phyloP scores from a whole-genome alignment of 1,140 invertebrate species.

The Teleopsis dalmanni region DNA sequence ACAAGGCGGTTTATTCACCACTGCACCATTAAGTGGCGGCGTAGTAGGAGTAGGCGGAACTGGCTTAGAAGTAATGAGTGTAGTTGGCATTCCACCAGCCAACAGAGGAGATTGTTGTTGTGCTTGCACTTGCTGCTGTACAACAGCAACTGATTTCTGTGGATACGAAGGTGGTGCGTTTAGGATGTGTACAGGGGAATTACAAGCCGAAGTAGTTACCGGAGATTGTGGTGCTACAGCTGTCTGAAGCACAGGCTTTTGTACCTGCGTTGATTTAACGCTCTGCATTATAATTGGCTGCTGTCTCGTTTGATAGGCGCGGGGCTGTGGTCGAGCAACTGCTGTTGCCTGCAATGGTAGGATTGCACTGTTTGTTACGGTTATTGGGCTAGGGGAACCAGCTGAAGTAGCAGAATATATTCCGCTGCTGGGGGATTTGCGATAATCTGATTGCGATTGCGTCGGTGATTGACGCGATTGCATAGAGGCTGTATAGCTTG shows the following conservation, averaged over 20 bases:
- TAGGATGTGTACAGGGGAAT: constrained; percentile 47
- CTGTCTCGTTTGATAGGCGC: constrained; percentile 70
- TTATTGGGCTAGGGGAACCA: constrained; percentile 68
- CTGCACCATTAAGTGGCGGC: constrained; percentile 42
- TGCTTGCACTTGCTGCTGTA: constrained; percentile 56
- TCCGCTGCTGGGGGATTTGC: constrained; percentile 58
- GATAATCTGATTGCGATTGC: constrained; percentile 65
- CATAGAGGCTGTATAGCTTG: constrained; percentile 76
- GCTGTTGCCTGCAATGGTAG: constrained; percentile 50
- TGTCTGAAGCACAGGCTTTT: constrained; percentile 87
- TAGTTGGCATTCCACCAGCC: constrained; percentile 27
- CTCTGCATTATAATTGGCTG: constrained; percentile 93
- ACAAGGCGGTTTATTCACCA: constrained; percentile 53
- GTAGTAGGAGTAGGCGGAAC: constrained; percentile 51
- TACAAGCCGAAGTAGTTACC: constrained; percentile 44
- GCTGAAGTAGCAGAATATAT: constrained; percentile 74
- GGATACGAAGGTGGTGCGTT: constrained; percentile 71
- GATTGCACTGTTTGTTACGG: constrained; percentile 56
- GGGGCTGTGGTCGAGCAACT: constrained; percentile 59
- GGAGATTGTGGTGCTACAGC: constrained; percentile 81
- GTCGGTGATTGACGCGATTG: constrained; percentile 80
- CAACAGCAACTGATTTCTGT: constrained; percentile 31
- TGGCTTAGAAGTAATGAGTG: constrained; percentile 49
- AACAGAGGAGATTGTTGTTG: constrained; percentile 44
- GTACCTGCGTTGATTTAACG: constrained; percentile 88